A percentile compares a stretch with the other conserved stretches of the same genome.
phyloP scores from a whole-genome alignment of 2,888 invertebrate species.

The Aleiodes leptofemur region DNA sequence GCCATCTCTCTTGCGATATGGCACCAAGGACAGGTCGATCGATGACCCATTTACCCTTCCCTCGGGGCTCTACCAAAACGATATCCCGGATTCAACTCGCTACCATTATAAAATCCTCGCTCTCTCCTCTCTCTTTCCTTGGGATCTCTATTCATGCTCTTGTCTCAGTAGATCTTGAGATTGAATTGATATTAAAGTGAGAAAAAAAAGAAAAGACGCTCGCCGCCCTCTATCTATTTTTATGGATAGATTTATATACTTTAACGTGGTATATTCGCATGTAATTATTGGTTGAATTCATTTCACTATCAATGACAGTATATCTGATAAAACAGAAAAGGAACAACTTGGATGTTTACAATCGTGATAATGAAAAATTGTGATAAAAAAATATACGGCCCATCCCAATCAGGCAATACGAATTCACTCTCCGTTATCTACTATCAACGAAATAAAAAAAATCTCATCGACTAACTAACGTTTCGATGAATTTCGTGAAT shows the following conservation, averaged over 20 bases:
- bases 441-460: background rate
- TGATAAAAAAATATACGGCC: too few relatives aligned
- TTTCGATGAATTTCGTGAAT: background rate
- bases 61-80: constrained; percentile 40
- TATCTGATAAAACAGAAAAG: background rate
- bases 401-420: too few relatives aligned
- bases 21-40: constrained; percentile 67
- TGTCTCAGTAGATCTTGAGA: constrained; percentile 13
- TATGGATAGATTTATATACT: too few relatives aligned
- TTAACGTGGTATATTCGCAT: too few relatives aligned
- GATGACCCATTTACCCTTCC: constrained; percentile 69
- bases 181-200: constrained; percentile 1
- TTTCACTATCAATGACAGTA: background rate
- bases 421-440: background rate
- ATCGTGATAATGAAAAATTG: background rate
- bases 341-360: background rate
- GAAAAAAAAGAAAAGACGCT: background rate
- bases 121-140: constrained; percentile 2
- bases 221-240: too few relatives aligned
- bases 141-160: constrained; percentile 17
- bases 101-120: background rate
- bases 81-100: constrained; percentile 26
- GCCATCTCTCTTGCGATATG: constrained; percentile 14
- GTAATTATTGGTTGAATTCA: too few relatives aligned
- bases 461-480: too few relatives aligned